Evolutionary conservation across 1,140 invertebrate genomes (phyloP).

Genomic region (Achroia grisella): DNA sequence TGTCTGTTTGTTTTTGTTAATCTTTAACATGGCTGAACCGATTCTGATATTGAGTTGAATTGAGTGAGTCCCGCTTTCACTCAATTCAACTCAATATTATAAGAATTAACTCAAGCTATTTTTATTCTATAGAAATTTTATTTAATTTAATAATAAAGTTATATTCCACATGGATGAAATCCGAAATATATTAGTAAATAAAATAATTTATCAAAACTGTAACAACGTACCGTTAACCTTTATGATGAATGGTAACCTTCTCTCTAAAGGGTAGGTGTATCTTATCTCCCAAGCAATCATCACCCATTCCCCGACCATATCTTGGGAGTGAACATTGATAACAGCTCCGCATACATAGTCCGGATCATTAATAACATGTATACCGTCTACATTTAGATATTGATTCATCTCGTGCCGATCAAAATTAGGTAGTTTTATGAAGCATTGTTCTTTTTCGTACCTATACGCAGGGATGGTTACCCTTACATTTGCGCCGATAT

Average conservation of each 20-base stretch:
- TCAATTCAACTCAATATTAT: no score
- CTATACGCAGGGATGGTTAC: slow-evolving; percentile 4
- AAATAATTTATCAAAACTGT: no score
- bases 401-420: slow-evolving; percentile 4
- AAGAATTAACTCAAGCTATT: no score
- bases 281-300: slow-evolving; percentile 6
- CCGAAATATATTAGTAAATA: no score
- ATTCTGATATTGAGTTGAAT: no score
- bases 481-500: slow-evolving; percentile 17
- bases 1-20: no score
- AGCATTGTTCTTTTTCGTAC: slow-evolving; percentile 2
- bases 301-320: slow-evolving; percentile 8
- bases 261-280: not conserved
- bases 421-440: slow-evolving; percentile 5
- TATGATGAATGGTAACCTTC: not conserved
- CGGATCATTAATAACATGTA: slow-evolving; percentile 1
- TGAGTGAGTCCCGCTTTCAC: no score
- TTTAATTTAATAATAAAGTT: no score
- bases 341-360: not conserved
- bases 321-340: slow-evolving; percentile 2
- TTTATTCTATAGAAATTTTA: no score
- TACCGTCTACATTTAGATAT: slow-evolving; percentile 1
- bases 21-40: no score
- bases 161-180: no score
- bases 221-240: not conserved